Conservation (phyloP, 1,140 invertebrate species). For the Sminthurinus signatus region DNA sequence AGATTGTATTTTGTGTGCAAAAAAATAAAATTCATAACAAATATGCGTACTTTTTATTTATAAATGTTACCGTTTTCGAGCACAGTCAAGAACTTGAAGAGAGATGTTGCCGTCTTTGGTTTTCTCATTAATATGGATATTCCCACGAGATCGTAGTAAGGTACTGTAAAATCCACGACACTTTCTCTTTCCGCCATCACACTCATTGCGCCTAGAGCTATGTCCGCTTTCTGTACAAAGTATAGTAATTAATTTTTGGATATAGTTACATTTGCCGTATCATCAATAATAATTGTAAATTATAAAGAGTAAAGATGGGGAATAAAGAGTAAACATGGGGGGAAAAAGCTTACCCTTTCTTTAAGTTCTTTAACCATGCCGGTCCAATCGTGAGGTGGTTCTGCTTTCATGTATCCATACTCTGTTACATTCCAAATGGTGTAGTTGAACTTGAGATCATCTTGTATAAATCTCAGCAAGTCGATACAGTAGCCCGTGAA, state of each 20-base stretch:
- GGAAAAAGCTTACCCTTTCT: slow-evolving; percentile 57
- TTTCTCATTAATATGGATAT: slow-evolving; percentile 86
- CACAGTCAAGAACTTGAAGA: slow-evolving; percentile 93
- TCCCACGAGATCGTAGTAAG: slow-evolving; percentile 91
- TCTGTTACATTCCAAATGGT: slow-evolving; percentile 72
- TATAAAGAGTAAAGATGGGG: background rate
- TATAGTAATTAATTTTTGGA: too few species aligned
- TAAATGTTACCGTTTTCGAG: too few species aligned
- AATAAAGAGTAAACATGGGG: background rate
- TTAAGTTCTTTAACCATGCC: slow-evolving; percentile 87
- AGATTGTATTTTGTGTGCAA: too few species aligned
- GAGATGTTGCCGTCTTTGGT: slow-evolving; percentile 68
- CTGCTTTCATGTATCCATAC: slow-evolving; percentile 78
- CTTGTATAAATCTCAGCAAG: slow-evolving; percentile 73
- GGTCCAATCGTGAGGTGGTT: slow-evolving; percentile 69
- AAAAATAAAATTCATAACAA: too few species aligned
- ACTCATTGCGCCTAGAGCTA: slow-evolving; percentile 74
- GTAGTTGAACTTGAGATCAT: slow-evolving; percentile 81
- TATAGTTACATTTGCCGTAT: too few species aligned
- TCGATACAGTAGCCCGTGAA: slow-evolving; percentile 92
- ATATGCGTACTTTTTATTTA: too few species aligned
- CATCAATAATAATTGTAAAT: slow-evolving; percentile 6
- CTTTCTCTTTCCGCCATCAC: slow-evolving; percentile 89
- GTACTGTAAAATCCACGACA: slow-evolving; percentile 90
- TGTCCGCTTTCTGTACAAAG: slow-evolving; percentile 63